Evolutionary conservation across 1,140 invertebrate species (phyloP), one percentile per base, ranked within the genome.

Genomic region (Venustaconcha ellipsiformis): DNA sequence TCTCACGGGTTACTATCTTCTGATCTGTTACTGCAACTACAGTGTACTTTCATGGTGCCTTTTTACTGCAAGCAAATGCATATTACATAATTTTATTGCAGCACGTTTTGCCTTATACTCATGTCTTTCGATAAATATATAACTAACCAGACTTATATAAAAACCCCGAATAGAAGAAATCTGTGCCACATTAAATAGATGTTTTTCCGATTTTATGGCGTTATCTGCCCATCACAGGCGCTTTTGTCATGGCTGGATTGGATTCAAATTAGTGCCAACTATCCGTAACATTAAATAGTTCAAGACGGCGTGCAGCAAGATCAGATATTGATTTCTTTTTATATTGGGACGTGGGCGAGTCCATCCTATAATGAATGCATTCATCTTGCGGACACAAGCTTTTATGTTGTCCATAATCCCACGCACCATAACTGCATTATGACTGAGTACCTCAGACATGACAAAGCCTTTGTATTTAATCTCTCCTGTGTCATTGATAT

Each of bases 281-380:
- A 26, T 1, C 26, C 26, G 1, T 26, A 26, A 26, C 69, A 11
- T 57, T 23, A 26, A 65, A 69, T 13, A 60, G 20, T 18, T 62
- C 15, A 18, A 23, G 65, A 74, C 55, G 63, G 12, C 57, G 13
- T 15, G 20, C 55, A 8, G 68, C 37, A 13, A 74, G 26, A 23
- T 67, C 58, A 63, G 69, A 74, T 8, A 68, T 74, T 11, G 66
- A 60, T 55, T 68, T 67, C 26, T 68, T 74, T 1, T 66, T 18
- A 69, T 68, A 74, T 37, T 74, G 65, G 12, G 62, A 75, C 1
- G 78, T 72, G 1, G 78, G 82, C 14, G 60, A 74, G 67, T 82
- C 74, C 2, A 74, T 80, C 80, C 78, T 79, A 70, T 78, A 77
- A 67, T 80, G 79, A 55, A 80, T 71, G 23, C 1, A 70, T 20